These are phyloP conservation scores for Stegastes partitus DNA, from an alignment of 2,113 vertebrate genomes.

Conservation along the genomic window DNA sequence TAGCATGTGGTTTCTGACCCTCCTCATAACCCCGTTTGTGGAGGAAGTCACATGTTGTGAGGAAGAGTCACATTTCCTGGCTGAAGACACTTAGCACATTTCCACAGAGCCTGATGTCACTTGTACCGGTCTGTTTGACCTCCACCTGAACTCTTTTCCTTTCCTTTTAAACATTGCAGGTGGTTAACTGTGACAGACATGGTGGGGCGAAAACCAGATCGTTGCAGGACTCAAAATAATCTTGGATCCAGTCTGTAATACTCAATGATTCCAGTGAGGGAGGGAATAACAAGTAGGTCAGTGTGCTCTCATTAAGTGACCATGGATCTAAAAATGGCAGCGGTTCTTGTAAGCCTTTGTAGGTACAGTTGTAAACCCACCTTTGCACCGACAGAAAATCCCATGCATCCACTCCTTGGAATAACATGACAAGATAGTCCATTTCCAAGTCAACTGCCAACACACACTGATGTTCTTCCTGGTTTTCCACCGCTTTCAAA, in stretches of 20 bases:
- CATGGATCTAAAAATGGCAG: slow-evolving; percentile 46
- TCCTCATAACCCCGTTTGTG: background rate
- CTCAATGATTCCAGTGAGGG: slow-evolving; percentile 18
- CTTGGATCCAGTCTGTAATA: background rate
- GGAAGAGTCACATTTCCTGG: slow-evolving; percentile 56
- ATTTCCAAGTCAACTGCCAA: background rate
- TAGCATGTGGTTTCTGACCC: slow-evolving; percentile 6
- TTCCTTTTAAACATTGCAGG: background rate
- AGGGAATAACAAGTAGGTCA: slow-evolving; percentile 43
- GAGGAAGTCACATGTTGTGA: slow-evolving; percentile 44
- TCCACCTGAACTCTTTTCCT: background rate
- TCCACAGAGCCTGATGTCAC: slow-evolving; percentile 25
- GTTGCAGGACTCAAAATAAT: background rate
- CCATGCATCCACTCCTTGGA: background rate
- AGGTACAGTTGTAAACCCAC: background rate
- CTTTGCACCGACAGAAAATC: slow-evolving; percentile 1
- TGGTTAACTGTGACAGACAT: background rate
- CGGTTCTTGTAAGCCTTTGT: slow-evolving; percentile 13
- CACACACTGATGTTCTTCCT: background rate
- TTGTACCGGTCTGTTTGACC: background rate
- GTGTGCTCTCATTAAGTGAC: slow-evolving; percentile 33
- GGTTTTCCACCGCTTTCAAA: background rate
- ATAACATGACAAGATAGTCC: background rate
- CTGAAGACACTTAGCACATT: slow-evolving; percentile 21
- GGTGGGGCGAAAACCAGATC: background rate